phyloP scores from a whole-genome alignment of 2,797 vertebrate genomes.

The Chrosomus eos region DNA sequence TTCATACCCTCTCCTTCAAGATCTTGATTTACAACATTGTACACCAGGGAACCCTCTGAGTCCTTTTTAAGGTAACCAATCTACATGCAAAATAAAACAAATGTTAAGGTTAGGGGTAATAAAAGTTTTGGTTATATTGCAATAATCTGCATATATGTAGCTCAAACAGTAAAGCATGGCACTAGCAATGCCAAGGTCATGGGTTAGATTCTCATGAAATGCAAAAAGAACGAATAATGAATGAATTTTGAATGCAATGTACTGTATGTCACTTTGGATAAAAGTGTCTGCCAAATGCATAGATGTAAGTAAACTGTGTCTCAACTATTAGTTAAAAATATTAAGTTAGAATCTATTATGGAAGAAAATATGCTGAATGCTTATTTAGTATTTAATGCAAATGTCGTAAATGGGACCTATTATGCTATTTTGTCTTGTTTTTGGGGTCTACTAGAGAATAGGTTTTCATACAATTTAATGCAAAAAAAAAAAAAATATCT shows the following conservation, averaged over 20 bases:
- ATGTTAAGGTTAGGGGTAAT: neutral
- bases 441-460: neutral
- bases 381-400: neutral
- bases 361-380: neutral
- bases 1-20: constrained; percentile 89
- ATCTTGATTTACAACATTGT: constrained; percentile 93
- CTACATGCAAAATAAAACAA: constrained; percentile 73
- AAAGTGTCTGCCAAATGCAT: neutral
- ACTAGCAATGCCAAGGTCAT: neutral
- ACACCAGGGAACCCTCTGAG: constrained; percentile 84
- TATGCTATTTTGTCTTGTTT: neutral
- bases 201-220: neutral
- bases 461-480: neutral
- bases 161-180: neutral
- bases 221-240: neutral
- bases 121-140: neutral
- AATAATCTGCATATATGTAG: neutral
- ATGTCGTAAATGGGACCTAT: neutral
- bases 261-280: neutral
- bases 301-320: neutral
- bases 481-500: neutral
- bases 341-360: neutral
- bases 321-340: neutral
- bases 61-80: constrained; percentile 94
- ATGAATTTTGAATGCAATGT: neutral